Conservation (phyloP, 1,140 invertebrate species). For the Glossosoma conforme region DNA sequence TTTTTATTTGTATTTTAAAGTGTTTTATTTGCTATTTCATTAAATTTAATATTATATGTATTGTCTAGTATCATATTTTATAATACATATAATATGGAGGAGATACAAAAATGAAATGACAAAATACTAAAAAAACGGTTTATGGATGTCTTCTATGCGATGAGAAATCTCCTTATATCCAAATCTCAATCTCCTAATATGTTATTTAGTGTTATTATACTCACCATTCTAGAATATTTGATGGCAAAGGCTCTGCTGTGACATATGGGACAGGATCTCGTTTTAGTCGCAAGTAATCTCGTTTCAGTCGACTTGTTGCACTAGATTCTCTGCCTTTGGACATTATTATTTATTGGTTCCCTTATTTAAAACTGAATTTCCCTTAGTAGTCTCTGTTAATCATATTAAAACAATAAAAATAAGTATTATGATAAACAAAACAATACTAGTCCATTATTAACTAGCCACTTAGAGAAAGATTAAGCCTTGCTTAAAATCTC, state of each 20-base stretch:
- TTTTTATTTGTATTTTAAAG: too few species aligned
- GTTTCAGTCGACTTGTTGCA: slow-evolving; percentile 85
- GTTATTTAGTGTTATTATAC: slow-evolving; percentile 17
- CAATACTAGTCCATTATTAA: too few species aligned
- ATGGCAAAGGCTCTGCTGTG: slow-evolving; percentile 85
- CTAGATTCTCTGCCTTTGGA: slow-evolving; percentile 48
- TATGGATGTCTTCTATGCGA: not conserved
- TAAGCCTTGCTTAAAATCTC: too few species aligned
- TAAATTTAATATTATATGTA: too few species aligned
- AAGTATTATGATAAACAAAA: too few species aligned
- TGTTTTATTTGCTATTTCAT: too few species aligned
- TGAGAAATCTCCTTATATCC: not conserved
- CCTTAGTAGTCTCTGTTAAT: too few species aligned
- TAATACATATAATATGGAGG: too few species aligned
- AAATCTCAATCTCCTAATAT: not conserved
- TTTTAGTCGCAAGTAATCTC: slow-evolving; percentile 92
- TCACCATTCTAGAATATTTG: slow-evolving; percentile 93
- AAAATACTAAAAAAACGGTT: not conserved
- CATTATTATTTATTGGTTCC: slow-evolving; percentile 35
- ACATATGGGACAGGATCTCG: slow-evolving; percentile 96
- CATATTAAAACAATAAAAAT: too few species aligned
- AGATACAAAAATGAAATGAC: not conserved
- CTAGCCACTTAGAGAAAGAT: too few species aligned
- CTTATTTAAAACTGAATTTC: too few species aligned
- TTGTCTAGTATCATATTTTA: too few species aligned